Base-by-base conservation (phyloP, 2,797 vertebrate species). In the Galagoides demidoff region DNA sequence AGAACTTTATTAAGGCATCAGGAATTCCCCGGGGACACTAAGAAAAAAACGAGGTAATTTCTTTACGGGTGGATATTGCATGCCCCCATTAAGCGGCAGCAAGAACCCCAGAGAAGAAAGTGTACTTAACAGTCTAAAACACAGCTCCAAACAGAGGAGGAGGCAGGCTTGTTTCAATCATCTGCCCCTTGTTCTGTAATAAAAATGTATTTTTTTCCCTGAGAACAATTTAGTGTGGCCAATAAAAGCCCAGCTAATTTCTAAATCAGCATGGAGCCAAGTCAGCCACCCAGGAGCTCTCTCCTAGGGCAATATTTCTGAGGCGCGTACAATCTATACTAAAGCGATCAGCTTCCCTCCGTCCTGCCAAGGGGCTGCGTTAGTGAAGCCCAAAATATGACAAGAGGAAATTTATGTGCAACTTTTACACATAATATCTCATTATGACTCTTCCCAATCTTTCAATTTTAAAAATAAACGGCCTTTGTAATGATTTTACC, bases 341-440 rank as follows among this genome's bases (percentile, higher is more conserved):
- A 99, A 99, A 98, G 97, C 0, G 98, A 99, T 99, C 98, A 99
- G 96, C 98, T 98, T 98, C 98, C 97, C 98, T 98, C 98, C 92
- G 96, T 98, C 98, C 98, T 98, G 98, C 98, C 98, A 98, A 98
- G 97, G 98, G 98, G 98, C 98, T 98, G 98, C 96, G 98, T 99
- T 98, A 98, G 98, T 82, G 2, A 91, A 98, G 98, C 98, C 98
- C 98, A 98, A 98, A 98, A 99, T 98, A 99, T 99, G 99, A 99
- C 99, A 99, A 98, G 98, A 98, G 98, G 98, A 99, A 99, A 99
- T 99, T 99, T 99, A 99, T 99, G 99, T 99, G 99, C 98, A 98
- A 99, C 98, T 99, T 98, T 99, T 99, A 99, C 99, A 99, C 98
- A 99, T 99, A 99, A 99, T 99, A 99, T 99, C 98, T 99, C 98